A percentile compares a stretch with the other conserved stretches of the same genome.
These are phyloP conservation scores for Nemapogon koenigi DNA, from an alignment of 2,888 invertebrate genomes.

Conservation along the genomic window DNA sequence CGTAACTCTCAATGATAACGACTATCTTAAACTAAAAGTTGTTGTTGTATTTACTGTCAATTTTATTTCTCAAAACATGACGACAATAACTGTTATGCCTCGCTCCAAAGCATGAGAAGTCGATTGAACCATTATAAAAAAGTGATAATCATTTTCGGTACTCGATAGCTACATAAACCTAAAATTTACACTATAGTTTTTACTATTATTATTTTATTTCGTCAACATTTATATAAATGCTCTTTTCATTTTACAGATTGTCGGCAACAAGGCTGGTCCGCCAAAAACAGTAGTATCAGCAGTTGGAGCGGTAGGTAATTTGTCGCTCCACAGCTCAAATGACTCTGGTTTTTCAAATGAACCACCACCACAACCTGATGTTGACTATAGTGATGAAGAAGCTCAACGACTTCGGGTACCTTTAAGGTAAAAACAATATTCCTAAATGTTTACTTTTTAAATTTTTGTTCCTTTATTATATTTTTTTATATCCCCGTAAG, in stretches of 20 bases:
- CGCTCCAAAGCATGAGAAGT: neutral
- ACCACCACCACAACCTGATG: conserved; percentile 85
- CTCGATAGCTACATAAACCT: neutral
- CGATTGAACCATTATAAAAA: too few species aligned
- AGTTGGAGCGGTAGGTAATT: conserved; percentile 69
- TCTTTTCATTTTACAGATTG: conserved; percentile 26
- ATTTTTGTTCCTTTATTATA: conserved; percentile 21
- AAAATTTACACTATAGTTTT: neutral
- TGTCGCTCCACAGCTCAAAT: conserved; percentile 88
- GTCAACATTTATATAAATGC: neutral
- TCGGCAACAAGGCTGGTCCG: conserved; percentile 52
- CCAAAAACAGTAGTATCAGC: conserved; percentile 52
- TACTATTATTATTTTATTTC: neutral
- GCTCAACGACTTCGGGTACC: conserved; percentile 69
- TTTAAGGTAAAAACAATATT: conserved; percentile 55
- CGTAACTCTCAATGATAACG: too few species aligned
- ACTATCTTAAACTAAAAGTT: too few species aligned
- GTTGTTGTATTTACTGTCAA: too few species aligned
- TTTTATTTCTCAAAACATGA: neutral
- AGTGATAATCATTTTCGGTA: neutral
- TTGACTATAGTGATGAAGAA: conserved; percentile 91
- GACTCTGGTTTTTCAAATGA: conserved; percentile 93
- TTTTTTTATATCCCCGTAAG: conserved; percentile 15
- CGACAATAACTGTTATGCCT: neutral
- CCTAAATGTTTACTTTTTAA: conserved; percentile 20